These are phyloP conservation scores for Xiphorhynchus elegans DNA, from an alignment of 2,113 vertebrate genomes.

Conservation along the genomic window DNA sequence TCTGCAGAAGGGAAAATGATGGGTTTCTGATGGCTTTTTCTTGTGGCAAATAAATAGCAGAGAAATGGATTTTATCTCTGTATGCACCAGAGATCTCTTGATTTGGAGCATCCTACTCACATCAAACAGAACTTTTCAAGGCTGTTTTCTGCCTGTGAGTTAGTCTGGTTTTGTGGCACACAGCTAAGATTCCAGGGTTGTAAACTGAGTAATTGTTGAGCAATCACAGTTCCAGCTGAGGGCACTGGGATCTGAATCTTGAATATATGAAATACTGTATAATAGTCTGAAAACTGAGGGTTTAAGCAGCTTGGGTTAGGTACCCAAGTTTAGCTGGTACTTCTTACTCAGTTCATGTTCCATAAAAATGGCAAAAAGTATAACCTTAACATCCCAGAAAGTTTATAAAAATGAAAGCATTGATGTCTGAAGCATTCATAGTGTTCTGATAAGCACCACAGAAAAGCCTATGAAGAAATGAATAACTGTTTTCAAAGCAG, in stretches of 20 bases:
- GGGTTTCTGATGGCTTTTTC: not conserved
- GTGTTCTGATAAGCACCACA: constrained; percentile 8
- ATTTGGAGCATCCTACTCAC: not conserved
- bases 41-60: not conserved
- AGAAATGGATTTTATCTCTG: not conserved
- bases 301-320: not conserved
- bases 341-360: not conserved
- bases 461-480: constrained; percentile 49
- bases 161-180: not conserved
- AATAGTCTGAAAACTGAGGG: not conserved
- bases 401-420: not conserved
- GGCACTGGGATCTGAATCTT: not conserved
- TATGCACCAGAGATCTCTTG: not conserved
- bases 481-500: constrained; percentile 61
- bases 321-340: not conserved
- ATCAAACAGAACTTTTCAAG: not conserved
- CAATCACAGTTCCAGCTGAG: not conserved
- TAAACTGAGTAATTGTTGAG: not conserved
- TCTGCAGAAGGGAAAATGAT: not conserved
- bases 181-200: not conserved
- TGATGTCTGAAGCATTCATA: not conserved
- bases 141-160: not conserved
- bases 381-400: not conserved
- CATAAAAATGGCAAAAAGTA: not conserved
- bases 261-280: not conserved